A percentile compares a stretch with the other conserved stretches of the same genome.
Conservation (phyloP, 2,113 vertebrate genomes). For the Barnardius zonarius region DNA sequence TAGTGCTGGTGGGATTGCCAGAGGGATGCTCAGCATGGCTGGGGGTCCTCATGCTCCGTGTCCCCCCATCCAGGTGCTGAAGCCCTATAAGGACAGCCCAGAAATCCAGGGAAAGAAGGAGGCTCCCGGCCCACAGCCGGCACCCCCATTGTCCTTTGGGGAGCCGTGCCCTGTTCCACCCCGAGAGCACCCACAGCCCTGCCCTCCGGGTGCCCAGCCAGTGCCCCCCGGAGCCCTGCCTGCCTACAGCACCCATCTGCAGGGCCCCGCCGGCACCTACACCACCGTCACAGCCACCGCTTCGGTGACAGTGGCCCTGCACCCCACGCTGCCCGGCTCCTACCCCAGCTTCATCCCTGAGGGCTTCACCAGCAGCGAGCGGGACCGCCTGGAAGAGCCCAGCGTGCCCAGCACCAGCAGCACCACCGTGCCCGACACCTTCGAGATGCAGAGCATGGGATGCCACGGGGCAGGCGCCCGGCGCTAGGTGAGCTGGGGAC, state of each 20-base stretch:
- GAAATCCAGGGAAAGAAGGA: conserved; percentile 52
- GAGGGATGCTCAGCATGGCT: background rate
- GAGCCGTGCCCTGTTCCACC: background rate
- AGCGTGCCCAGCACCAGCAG: conserved; percentile 36
- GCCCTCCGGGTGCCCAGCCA: conserved; percentile 20
- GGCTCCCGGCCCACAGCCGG: background rate
- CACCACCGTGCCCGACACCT: background rate
- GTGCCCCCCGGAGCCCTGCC: conserved; percentile 72
- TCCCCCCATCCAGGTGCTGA: conserved; percentile 22
- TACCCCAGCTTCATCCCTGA: conserved; percentile 83
- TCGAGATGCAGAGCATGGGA: conserved; percentile 84
- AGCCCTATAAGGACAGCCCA: conserved; percentile 68
- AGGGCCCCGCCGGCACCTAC: conserved; percentile 74
- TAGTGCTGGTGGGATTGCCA: background rate
- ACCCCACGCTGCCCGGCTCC: conserved; percentile 87
- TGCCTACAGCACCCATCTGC: conserved; percentile 67
- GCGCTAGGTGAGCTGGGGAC: conserved; percentile 40
- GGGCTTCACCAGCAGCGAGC: conserved; percentile 78
- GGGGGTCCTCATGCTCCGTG: background rate
- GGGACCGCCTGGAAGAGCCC: conserved; percentile 77
- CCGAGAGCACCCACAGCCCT: conserved; percentile 67
- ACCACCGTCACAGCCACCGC: conserved; percentile 90
- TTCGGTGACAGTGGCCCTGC: conserved; percentile 91
- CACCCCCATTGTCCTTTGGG: background rate
- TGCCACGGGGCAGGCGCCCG: background rate